These are phyloP conservation scores for Drosophila neocordata DNA, from an alignment of 1,140 invertebrate genomes.

Conservation along the genomic window DNA sequence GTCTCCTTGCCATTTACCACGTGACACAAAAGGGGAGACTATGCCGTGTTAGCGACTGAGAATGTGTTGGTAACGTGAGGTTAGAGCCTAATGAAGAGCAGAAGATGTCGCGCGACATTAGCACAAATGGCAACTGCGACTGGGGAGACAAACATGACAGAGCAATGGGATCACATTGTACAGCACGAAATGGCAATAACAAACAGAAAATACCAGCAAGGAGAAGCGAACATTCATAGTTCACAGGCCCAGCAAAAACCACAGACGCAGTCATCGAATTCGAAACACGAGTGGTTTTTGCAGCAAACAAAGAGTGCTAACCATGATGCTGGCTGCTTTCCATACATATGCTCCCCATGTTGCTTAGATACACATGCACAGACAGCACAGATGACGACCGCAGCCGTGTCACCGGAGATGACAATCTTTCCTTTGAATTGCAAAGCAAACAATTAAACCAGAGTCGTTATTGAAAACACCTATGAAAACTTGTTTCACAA, in stretches of 20 bases:
- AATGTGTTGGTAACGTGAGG: slow-evolving; percentile 25
- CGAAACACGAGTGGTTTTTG: slow-evolving; percentile 25
- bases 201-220: slow-evolving; percentile 25
- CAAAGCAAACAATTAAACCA: slow-evolving; percentile 3
- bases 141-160: slow-evolving; percentile 5
- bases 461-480: background rate
- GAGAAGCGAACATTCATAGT: background rate
- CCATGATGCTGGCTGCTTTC: background rate
- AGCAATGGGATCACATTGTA: slow-evolving; percentile 36
- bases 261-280: slow-evolving; percentile 50
- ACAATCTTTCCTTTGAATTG: background rate
- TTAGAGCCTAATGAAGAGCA: slow-evolving; percentile 48
- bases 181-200: slow-evolving; percentile 38
- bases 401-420: background rate
- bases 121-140: slow-evolving; percentile 3
- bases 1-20: slow-evolving; percentile 32
- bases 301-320: slow-evolving; percentile 11
- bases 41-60: slow-evolving; percentile 1
- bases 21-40: slow-evolving; percentile 10
- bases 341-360: background rate
- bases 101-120: slow-evolving; percentile 38
- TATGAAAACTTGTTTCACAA: background rate
- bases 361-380: background rate
- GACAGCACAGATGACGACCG: slow-evolving; percentile 2
- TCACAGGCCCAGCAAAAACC: slow-evolving; percentile 33